phyloP scores from a whole-genome alignment of 2,113 vertebrate genomes.

The Burhinus bistriatus region DNA sequence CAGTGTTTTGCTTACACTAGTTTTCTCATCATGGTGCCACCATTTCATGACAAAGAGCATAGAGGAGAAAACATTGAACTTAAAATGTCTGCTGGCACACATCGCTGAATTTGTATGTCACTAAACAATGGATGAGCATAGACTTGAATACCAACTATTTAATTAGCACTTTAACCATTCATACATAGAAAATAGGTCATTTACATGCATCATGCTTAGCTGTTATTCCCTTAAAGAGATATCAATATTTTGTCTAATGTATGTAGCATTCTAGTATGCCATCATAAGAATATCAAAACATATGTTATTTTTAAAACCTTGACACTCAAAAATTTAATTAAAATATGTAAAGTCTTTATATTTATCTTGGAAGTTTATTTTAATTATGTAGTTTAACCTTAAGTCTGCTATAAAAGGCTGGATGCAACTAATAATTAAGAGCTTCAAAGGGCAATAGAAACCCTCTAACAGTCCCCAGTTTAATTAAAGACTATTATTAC shows the following conservation, averaged over 20 bases:
- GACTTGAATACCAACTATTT: slow-evolving; percentile 85
- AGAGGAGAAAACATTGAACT: slow-evolving; percentile 89
- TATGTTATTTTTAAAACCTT: slow-evolving; percentile 54
- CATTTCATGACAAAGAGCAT: slow-evolving; percentile 94
- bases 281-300: slow-evolving; percentile 60
- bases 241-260: slow-evolving; percentile 71
- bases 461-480: slow-evolving; percentile 61
- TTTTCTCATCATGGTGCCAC: slow-evolving; percentile 91
- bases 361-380: slow-evolving; percentile 65
- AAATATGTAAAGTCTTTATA: slow-evolving; percentile 59
- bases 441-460: slow-evolving; percentile 69
- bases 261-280: slow-evolving; percentile 52
- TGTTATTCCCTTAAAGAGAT: slow-evolving; percentile 80
- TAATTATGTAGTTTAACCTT: slow-evolving; percentile 72
- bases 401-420: slow-evolving; percentile 65
- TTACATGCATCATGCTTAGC: slow-evolving; percentile 87
- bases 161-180: slow-evolving; percentile 82
- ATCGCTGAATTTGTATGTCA: slow-evolving; percentile 73
- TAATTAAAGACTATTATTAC: slow-evolving; percentile 75
- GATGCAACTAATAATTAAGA: slow-evolving; percentile 72
- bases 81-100: slow-evolving; percentile 97
- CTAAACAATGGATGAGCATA: slow-evolving; percentile 77
- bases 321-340: slow-evolving; percentile 65
- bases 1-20: slow-evolving; percentile 81
- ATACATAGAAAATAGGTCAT: slow-evolving; percentile 84